Percentiles rank a stretch among this genome's conserved stretches.
Conservation (phyloP, 2,888 invertebrate species). For the Coecobrya sp. region DNA sequence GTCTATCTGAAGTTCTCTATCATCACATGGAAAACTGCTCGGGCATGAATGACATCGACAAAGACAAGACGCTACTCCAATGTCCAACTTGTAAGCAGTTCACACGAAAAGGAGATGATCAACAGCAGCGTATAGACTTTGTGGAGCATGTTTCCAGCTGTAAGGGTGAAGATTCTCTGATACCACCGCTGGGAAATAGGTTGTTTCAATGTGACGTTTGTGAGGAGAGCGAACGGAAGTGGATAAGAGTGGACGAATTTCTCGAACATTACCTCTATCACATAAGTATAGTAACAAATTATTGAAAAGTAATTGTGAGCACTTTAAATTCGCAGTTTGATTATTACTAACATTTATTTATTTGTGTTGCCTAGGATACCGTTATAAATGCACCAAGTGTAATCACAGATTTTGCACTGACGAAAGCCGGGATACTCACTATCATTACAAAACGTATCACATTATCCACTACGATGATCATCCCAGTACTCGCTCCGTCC, state of each 20-base stretch:
- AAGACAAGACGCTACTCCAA: not conserved
- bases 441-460: not conserved
- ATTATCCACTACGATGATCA: not conserved
- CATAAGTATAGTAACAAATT: not conserved
- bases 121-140: not conserved
- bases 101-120: not conserved
- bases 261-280: not conserved
- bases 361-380: not conserved
- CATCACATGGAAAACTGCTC: not conserved
- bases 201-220: not conserved
- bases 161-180: not conserved
- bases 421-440: not conserved
- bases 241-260: not conserved
- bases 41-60: not conserved
- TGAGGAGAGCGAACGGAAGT: not conserved
- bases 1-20: not conserved
- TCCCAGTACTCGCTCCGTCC: not conserved
- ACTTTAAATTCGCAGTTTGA: too few species aligned
- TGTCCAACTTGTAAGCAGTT: not conserved
- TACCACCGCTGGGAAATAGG: not conserved
- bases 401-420: not conserved
- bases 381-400: constrained; percentile 38
- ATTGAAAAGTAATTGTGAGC: too few species aligned
- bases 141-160: not conserved
- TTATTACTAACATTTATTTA: too few species aligned